These are phyloP conservation scores for Grantiella picta DNA, from an alignment of 2,113 vertebrate genomes.

Conservation along the genomic window DNA sequence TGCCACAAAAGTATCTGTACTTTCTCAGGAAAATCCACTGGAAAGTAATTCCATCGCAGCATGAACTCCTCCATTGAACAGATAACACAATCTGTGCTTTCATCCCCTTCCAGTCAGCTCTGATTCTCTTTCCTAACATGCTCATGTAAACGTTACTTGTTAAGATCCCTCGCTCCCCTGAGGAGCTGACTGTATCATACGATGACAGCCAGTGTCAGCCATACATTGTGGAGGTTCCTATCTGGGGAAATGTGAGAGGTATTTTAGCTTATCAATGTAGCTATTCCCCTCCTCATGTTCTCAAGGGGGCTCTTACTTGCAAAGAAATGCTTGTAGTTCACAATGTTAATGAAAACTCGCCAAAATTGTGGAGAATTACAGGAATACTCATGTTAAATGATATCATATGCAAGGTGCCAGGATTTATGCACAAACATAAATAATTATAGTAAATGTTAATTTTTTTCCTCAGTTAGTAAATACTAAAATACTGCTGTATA, in stretches of 20 bases:
- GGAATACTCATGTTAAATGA: not conserved
- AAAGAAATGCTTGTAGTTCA: not conserved
- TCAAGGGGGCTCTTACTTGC: conserved; percentile 18
- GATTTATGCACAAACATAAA: not conserved
- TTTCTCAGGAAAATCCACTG: not conserved
- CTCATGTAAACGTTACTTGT: conserved; percentile 20
- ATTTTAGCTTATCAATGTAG: not conserved
- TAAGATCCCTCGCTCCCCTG: not conserved
- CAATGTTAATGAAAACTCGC: not conserved
- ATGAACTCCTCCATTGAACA: not conserved
- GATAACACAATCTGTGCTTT: not conserved
- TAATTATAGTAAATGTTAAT: not conserved
- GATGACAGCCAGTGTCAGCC: conserved; percentile 65
- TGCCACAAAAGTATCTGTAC: not conserved
- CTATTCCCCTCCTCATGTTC: not conserved
- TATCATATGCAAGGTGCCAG: not conserved
- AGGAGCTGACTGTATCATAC: conserved; percentile 35
- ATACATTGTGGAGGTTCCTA: conserved; percentile 21
- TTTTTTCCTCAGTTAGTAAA: not conserved
- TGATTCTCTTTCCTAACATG: not conserved
- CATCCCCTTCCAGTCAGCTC: not conserved
- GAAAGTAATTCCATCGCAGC: not conserved
- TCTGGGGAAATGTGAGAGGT: conserved; percentile 52
- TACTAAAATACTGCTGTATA: not conserved
- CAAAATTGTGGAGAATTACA: not conserved